These are phyloP conservation scores for Crotalus helleri DNA, from an alignment of 2,113 vertebrate genomes.

Conservation along the genomic window DNA sequence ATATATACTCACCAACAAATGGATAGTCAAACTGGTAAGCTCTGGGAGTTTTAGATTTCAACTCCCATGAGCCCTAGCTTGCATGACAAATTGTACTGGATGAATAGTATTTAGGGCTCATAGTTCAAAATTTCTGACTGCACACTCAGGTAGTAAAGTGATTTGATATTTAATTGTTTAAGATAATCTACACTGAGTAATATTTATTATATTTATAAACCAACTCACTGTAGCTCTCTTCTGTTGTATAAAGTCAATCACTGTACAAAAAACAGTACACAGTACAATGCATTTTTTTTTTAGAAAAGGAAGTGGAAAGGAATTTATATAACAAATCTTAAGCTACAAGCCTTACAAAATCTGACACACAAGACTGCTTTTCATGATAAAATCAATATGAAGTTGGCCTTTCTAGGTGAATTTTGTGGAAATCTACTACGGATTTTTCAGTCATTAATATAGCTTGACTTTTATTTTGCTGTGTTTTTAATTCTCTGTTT, in stretches of 20 bases:
- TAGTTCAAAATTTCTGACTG: neutral
- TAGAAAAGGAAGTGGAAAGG: neutral
- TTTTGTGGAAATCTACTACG: neutral
- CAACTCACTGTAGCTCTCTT: neutral
- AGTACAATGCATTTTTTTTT: neutral
- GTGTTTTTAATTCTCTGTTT: neutral
- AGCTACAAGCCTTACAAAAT: neutral
- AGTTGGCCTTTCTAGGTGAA: neutral
- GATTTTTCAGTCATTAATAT: neutral
- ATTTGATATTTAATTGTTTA: neutral
- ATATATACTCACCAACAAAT: neutral
- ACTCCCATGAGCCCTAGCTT: neutral
- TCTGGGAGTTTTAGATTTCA: neutral
- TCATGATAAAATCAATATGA: neutral
- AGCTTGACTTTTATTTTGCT: neutral
- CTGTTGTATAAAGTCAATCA: neutral
- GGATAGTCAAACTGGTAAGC: neutral
- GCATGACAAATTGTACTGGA: neutral
- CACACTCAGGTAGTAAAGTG: neutral
- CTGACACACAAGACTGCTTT: neutral
- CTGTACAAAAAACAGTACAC: neutral
- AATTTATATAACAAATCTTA: neutral
- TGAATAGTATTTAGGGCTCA: neutral
- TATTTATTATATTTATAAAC: neutral
- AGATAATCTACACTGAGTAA: neutral